Conservation (phyloP, 2,113 vertebrate species). For the Carassius carassius region DNA sequence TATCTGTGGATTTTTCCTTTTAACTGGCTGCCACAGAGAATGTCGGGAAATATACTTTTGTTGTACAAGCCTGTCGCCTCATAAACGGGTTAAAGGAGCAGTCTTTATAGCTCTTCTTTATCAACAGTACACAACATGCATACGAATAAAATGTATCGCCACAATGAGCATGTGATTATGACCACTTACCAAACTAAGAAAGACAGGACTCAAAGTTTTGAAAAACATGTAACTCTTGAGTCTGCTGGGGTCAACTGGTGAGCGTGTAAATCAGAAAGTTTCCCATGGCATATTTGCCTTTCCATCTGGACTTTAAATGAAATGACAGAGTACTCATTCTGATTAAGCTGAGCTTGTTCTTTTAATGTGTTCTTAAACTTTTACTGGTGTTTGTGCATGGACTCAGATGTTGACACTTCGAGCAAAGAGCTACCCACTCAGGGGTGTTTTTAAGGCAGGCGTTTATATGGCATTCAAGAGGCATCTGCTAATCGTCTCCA, state of each 20-base stretch:
- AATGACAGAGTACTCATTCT: background rate
- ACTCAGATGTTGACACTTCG: constrained; percentile 41
- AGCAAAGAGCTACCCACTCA: constrained; percentile 20
- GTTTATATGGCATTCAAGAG: constrained; percentile 28
- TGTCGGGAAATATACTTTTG: background rate
- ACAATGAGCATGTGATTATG: background rate
- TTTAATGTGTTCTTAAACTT: constrained; percentile 27
- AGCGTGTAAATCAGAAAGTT: background rate
- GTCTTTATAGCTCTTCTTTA: background rate
- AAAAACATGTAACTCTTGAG: background rate
- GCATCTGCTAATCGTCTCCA: constrained; percentile 41
- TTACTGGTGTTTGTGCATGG: constrained; percentile 31
- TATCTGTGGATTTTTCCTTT: background rate
- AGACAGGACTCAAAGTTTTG: background rate
- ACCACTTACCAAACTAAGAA: background rate
- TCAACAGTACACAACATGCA: background rate
- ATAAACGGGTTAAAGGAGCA: background rate
- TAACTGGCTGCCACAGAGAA: background rate
- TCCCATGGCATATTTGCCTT: background rate
- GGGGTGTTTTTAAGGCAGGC: constrained; percentile 5
- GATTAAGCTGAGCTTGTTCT: constrained; percentile 26
- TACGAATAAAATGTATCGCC: background rate
- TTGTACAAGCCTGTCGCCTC: background rate
- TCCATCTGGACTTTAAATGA: constrained; percentile 27
- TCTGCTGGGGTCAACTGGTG: background rate